These are phyloP conservation scores for Thunnus thynnus DNA, from an alignment of 2,113 vertebrate genomes.

Conservation along the genomic window DNA sequence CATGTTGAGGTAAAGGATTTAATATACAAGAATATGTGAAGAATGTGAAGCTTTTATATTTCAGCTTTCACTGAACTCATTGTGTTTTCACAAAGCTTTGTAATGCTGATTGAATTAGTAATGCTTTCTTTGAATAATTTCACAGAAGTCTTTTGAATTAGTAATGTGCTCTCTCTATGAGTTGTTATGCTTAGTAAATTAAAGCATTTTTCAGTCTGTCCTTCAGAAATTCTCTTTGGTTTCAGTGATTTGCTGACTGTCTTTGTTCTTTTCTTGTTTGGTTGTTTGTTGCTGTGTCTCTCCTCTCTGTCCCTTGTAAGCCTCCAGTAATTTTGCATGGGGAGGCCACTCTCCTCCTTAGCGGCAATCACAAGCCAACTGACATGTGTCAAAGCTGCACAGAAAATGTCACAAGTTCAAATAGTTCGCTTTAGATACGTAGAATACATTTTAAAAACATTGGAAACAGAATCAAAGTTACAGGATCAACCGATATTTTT, in stretches of 20 bases:
- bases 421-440: background rate
- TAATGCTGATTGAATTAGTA: conserved; percentile 39
- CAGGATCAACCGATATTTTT: no score
- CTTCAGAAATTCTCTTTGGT: conserved; percentile 41
- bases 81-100: conserved; percentile 23
- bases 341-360: background rate
- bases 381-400: no score
- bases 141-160: conserved; percentile 44
- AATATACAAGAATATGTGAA: background rate
- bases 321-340: background rate
- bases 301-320: background rate
- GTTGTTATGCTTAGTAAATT: conserved; percentile 25
- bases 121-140: conserved; percentile 43
- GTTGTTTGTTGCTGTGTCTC: background rate
- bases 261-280: conserved; percentile 29
- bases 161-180: conserved; percentile 22
- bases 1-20: background rate
- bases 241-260: conserved; percentile 1
- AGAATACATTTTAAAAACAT: background rate
- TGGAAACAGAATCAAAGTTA: no score
- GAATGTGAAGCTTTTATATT: background rate
- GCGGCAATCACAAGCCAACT: no score
- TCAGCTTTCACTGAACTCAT: background rate
- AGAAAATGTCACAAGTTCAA: no score
- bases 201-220: conserved; percentile 34